A percentile compares a stretch with the other conserved stretches of the same genome.
Conservation (phyloP, 2,888 invertebrate genomes). For the Eumerus sabulonum region DNA sequence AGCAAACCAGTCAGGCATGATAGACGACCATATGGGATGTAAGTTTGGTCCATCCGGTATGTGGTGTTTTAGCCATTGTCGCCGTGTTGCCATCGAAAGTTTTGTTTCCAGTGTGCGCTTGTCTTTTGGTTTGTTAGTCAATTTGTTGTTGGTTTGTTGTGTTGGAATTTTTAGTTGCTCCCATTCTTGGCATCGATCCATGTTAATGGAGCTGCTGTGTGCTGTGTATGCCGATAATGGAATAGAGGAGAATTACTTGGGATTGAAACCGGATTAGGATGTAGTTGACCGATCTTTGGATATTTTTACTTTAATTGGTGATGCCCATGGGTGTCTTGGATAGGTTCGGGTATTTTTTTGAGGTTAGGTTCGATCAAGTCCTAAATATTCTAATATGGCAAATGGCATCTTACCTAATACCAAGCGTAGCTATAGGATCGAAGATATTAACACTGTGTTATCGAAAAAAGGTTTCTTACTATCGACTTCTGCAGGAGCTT, state of each 20-base stretch:
- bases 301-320: not conserved
- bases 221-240: constrained; percentile 53
- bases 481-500: too few relatives aligned
- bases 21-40: constrained; percentile 18
- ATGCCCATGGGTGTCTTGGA: not conserved
- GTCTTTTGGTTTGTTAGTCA: constrained; percentile 51
- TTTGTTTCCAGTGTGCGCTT: constrained; percentile 64
- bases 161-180: constrained; percentile 18
- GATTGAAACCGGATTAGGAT: too few relatives aligned
- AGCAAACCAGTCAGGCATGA: constrained; percentile 2
- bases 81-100: constrained; percentile 49
- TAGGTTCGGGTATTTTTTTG: too few relatives aligned
- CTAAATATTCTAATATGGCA: too few relatives aligned
- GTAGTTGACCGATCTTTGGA: too few relatives aligned
- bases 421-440: too few relatives aligned
- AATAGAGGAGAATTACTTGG: constrained; percentile 9
- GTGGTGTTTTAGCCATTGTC: constrained; percentile 38
- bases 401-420: too few relatives aligned
- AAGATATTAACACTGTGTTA: too few relatives aligned
- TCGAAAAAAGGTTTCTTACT: too few relatives aligned
- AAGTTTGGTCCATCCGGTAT: constrained; percentile 15
- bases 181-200: constrained; percentile 62
- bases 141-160: constrained; percentile 48
- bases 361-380: too few relatives aligned
- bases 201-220: constrained; percentile 53